These are phyloP conservation scores for Oeneis ivallda DNA, from an alignment of 2,888 invertebrate species.

Conservation along the genomic window DNA sequence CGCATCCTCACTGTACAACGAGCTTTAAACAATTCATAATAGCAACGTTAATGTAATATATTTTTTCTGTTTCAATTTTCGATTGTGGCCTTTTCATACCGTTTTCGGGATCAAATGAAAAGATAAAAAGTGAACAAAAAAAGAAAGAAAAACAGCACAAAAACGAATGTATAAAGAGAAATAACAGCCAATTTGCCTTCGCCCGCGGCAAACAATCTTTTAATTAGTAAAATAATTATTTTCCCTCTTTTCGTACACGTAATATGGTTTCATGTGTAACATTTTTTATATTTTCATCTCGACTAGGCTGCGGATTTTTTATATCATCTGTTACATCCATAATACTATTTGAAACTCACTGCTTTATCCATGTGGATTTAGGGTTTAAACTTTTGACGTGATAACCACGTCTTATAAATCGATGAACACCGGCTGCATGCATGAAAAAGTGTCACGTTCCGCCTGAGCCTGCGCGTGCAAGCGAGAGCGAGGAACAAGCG, in stretches of 20 bases:
- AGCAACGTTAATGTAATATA: not conserved
- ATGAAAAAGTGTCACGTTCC: too few species aligned
- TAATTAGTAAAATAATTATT: conserved; percentile 29
- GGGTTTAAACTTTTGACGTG: too few species aligned
- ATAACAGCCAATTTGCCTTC: conserved; percentile 13
- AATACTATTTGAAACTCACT: too few species aligned
- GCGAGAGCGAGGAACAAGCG: too few species aligned
- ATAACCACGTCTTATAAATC: too few species aligned
- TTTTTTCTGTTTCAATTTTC: not conserved
- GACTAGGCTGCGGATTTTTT: not conserved
- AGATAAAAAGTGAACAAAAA: conserved; percentile 2
- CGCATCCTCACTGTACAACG: conserved; percentile 8
- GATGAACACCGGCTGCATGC: too few species aligned
- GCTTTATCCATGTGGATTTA: too few species aligned
- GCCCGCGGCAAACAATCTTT: conserved; percentile 24
- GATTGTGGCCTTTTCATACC: conserved; percentile 20
- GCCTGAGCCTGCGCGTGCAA: too few species aligned
- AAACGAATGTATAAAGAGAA: not conserved
- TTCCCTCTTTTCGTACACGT: conserved; percentile 6
- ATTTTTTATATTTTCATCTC: not conserved
- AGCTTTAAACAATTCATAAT: conserved; percentile 4
- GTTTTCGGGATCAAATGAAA: conserved; percentile 16
- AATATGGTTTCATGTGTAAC: not conserved
- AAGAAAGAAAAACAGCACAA: not conserved
- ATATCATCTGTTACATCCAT: too few species aligned